Base-by-base conservation (phyloP, 2,888 invertebrate genomes). In the Caradrina clavipalpis region DNA sequence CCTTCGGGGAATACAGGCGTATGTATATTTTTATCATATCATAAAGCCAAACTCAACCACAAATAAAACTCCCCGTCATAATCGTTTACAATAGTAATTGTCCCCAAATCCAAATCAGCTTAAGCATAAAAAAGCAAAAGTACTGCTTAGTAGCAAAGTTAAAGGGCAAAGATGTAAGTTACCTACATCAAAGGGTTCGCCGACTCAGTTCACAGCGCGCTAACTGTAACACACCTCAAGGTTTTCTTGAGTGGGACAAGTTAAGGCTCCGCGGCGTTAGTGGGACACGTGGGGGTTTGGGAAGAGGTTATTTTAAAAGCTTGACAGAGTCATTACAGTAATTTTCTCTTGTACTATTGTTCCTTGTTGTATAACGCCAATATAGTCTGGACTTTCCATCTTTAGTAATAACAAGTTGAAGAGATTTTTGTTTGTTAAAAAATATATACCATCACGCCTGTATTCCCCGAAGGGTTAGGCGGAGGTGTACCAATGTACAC, bases 161-260 rank as follows among this genome's bases (percentile, higher is more conserved):
- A 69, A 50, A 68, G 56, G 62, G 70, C 58, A 51, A 59, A 66
- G 57, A 70, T 80, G 64, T 78, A 70, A 63, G 76, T 65, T 56
- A n/a, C n/a, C n/a, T n/a, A 77, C 61, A 61, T 75, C 82, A 75
- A 80, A 80, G 80, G 59, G 62, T 70, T 47, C 50, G 62, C 64
- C 54, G 59, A 70, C 66, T 56, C 61, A 69, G 71, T 65, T 61
- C 78, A 75, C 69, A 58, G 56, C 60, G 71, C 45, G 76, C 75
- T 76, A 78, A 75, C 75, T 75, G 63, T 63, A 78, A 83, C 49
- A 73, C 56, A 80, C 79, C 79, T 72, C 69, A 78, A 73, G 73
- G 69, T 67, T 75, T 63, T 63, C 13, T 55, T 3, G 53, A 60
- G n/a, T 66, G 78, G 78, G 2, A 21, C 57, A 70, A 77, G 54